A percentile compares a stretch with the other conserved stretches of the same genome.
phyloP scores from a whole-genome alignment of 2,888 invertebrate species.

The Polyommatus iphigenia region DNA sequence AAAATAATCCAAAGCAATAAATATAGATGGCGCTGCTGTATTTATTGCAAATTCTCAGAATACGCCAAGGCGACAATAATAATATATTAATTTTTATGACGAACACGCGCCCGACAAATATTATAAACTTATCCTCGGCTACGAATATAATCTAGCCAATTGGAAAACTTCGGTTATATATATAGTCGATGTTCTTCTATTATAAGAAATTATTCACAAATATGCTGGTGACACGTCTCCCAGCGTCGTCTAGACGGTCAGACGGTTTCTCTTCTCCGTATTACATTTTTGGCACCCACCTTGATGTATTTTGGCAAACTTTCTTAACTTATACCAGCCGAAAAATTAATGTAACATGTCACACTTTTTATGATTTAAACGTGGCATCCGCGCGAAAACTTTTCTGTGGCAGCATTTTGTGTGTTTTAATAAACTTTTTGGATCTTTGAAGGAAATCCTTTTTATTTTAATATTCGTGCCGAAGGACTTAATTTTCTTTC shows the following conservation, averaged over 20 bases:
- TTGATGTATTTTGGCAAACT: slow-evolving; percentile 72
- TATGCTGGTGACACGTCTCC: slow-evolving; percentile 59
- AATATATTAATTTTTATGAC: slow-evolving; percentile 13
- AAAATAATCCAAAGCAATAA: background rate
- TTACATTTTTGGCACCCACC: slow-evolving; percentile 72
- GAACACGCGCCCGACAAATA: slow-evolving; percentile 8
- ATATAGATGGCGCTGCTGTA: slow-evolving; percentile 2
- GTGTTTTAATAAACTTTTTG: background rate
- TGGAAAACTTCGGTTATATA: background rate
- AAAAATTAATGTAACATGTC: slow-evolving; percentile 76
- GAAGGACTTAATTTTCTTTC: background rate
- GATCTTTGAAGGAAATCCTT: background rate
- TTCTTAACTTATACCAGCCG: slow-evolving; percentile 64
- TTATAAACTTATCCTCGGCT: slow-evolving; percentile 15
- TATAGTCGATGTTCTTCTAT: slow-evolving; percentile 31
- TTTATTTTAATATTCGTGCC: background rate
- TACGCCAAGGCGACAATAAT: background rate
- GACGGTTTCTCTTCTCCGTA: slow-evolving; percentile 70
- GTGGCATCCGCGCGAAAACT: slow-evolving; percentile 20
- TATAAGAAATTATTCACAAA: slow-evolving; percentile 35
- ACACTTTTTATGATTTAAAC: slow-evolving; percentile 36
- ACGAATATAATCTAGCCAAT: slow-evolving; percentile 23
- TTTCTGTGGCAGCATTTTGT: background rate
- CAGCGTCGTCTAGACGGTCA: slow-evolving; percentile 68
- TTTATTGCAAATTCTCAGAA: slow-evolving; percentile 19